Percentiles rank a stretch among this genome's conserved stretches.
Conservation (phyloP, 2,797 vertebrate genomes). For the Halcyon badia region DNA sequence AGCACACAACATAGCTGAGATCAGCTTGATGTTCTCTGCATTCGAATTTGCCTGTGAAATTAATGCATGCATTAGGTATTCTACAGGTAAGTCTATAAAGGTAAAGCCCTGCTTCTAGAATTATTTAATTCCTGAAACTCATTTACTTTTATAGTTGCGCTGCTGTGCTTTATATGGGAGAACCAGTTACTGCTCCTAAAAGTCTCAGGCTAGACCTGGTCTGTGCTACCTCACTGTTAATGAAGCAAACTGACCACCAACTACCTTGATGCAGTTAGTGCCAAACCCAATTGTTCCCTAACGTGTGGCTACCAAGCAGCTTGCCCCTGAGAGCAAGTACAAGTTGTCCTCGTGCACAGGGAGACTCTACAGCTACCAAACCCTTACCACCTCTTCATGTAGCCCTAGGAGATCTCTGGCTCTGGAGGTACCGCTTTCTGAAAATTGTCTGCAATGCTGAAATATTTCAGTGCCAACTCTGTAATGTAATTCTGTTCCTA, state of each 20-base stretch:
- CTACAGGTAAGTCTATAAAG: neutral
- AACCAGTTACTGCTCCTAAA: neutral
- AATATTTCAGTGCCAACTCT: neutral
- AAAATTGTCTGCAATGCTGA: neutral
- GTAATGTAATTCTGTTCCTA: neutral
- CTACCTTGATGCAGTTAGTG: too few species aligned
- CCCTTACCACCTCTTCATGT: accelerated
- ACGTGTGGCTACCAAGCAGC: neutral
- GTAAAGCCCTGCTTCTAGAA: neutral
- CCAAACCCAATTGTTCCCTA: neutral
- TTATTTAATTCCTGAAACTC: neutral
- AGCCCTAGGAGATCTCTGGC: neutral
- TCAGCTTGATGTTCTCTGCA: conserved; percentile 92
- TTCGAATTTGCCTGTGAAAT: conserved; percentile 91
- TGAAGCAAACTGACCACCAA: neutral
- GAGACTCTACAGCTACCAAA: neutral
- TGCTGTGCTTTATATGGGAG: neutral
- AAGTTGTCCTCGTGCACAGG: neutral
- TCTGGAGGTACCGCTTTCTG: neutral
- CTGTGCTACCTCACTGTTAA: neutral
- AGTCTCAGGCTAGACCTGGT: neutral
- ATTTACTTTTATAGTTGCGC: neutral
- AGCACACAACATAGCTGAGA: conserved; percentile 96
- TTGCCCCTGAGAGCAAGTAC: neutral
- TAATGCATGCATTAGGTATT: neutral